Conservation (phyloP, 2,797 vertebrate genomes). For the Pseudochromis fuscus region DNA sequence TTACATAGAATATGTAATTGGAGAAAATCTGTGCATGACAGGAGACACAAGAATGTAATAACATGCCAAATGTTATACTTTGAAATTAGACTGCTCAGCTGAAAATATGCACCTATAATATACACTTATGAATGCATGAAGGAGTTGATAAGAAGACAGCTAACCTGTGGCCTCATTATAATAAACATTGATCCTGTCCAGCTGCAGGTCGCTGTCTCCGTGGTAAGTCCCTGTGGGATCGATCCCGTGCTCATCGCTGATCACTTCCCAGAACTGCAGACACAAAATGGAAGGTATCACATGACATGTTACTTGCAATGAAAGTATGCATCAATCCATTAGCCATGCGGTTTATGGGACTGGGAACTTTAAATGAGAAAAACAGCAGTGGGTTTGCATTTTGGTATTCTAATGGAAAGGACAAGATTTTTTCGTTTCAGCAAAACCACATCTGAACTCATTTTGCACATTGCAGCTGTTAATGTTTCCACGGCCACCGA, state of each 20-base stretch:
- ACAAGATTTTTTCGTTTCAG: slow-evolving; percentile 45
- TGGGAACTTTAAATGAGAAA: slow-evolving; percentile 49
- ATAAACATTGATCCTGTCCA: slow-evolving; percentile 90
- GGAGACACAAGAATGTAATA: not conserved
- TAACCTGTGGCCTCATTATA: slow-evolving; percentile 89
- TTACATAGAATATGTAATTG: slow-evolving; percentile 9
- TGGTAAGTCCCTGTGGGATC: slow-evolving; percentile 89
- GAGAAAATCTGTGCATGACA: not conserved
- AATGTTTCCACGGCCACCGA: slow-evolving; percentile 43
- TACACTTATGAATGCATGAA: not conserved
- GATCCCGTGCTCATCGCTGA: slow-evolving; percentile 89
- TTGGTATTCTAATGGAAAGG: slow-evolving; percentile 49
- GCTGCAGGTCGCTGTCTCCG: slow-evolving; percentile 89
- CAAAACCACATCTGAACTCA: slow-evolving; percentile 37
- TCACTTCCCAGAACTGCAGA: slow-evolving; percentile 90
- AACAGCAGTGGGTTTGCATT: slow-evolving; percentile 60
- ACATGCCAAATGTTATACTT: slow-evolving; percentile 1
- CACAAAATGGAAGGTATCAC: slow-evolving; percentile 67
- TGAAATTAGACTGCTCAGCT: slow-evolving; percentile 3
- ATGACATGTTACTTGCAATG: slow-evolving; percentile 55
- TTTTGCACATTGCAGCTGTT: slow-evolving; percentile 56
- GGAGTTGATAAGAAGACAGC: not conserved
- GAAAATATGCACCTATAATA: not conserved
- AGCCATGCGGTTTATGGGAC: slow-evolving; percentile 42
- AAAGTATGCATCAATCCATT: slow-evolving; percentile 40